Base-by-base conservation (phyloP, 2,113 vertebrate genomes). In the Nestor notabilis region DNA sequence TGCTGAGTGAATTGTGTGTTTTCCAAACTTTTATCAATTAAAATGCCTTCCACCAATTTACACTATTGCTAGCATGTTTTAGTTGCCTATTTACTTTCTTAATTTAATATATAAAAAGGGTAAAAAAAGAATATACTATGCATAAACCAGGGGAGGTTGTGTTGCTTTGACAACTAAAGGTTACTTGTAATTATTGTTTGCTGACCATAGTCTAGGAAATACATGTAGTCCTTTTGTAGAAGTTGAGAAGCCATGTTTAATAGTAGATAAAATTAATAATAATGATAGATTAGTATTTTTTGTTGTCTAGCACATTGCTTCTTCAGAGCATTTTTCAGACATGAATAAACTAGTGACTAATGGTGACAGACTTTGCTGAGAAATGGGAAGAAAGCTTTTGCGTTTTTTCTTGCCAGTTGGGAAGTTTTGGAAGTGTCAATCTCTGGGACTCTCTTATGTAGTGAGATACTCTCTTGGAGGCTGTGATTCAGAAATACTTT, bases 1-100 rank as follows among this genome's bases (percentile, higher is more conserved):
- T 68, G 23, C 60, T 97, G 94, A 97, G 95, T 83, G 56, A 87
- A 58, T 97, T 96, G 52, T 81, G 49, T 74, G 20, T 94, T 87
- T 97, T 94, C 52, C 70, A 94, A 79, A 91, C 86, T 83, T 83
- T 83, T 2, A 31, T 90, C 33, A 92, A 90, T 76, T 83, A 65
- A 66, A 87, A 56, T 0, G 0, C 15, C 56, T 55, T 94, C 50
- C 11, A 63, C 50, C 39, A 43, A 25, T 78, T 85, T 50, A 14
- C 12, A 31, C 0, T 77, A 66, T 85, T 84, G 55, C 14, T 84
- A 55, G 16, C 9, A 18, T 79, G 19, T 77, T 95, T 20, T 72
- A 28, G 25, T 78, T 76, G 31, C 19, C 53, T 86, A 2, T 68
- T 76, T 79, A 43, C n/a, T 53, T 76, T 64, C 61, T 70, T 15